Conservation (phyloP, 2,113 vertebrate species). For the Bubo blakistoni region DNA sequence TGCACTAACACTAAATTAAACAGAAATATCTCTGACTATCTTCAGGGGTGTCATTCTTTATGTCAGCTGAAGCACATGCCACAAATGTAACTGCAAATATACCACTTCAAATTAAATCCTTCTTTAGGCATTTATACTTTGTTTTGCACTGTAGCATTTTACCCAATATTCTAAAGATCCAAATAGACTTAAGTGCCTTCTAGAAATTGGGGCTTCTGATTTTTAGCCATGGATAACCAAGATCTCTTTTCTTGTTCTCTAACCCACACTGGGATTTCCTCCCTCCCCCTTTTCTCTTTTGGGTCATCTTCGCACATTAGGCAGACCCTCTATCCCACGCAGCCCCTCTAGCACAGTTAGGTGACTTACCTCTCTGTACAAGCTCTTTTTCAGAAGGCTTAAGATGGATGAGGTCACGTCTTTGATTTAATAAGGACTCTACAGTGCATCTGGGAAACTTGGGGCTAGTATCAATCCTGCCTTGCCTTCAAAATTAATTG, state of each 20-base stretch:
- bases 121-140: not conserved
- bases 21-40: not conserved
- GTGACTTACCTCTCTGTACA: not conserved
- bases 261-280: not conserved
- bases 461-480: not conserved
- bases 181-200: not conserved
- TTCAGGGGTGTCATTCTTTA: not conserved
- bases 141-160: not conserved
- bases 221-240: not conserved
- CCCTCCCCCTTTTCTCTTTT: not conserved
- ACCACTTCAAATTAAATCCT: not conserved
- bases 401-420: not conserved
- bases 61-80: not conserved
- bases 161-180: not conserved
- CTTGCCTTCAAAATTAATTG: constrained; percentile 23
- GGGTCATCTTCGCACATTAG: not conserved
- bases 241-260: not conserved
- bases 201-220: not conserved
- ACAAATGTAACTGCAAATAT: not conserved
- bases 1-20: not conserved
- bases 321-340: not conserved
- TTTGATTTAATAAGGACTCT: constrained; percentile 19
- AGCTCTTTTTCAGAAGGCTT: not conserved
- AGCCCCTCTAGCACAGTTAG: not conserved
- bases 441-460: not conserved